Evolutionary conservation across 2,888 invertebrate genomes (phyloP), one percentile per base, ranked within the genome.

Genomic region (Pterostichus madidus): DNA sequence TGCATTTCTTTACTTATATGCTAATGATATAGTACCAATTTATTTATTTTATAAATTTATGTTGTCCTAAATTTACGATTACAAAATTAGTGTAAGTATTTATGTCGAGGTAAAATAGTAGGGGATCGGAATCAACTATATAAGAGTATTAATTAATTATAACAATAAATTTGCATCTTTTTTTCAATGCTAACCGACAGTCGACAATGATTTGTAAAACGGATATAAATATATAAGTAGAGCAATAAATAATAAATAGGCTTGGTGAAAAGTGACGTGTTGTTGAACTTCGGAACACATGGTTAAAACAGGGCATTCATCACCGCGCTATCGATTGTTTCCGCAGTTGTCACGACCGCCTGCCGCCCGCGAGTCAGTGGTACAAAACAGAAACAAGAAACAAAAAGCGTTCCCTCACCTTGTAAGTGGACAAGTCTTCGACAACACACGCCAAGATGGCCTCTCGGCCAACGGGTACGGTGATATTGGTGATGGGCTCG

Each of bases 401-500:
- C 5, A 39, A 39, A 39, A 39, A 39, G 39, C 39, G 39, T 8
- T 39, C 39, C 85, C 89, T 89, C 91, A 96, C 96, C 94, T 96
- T 96, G 88, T 94, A 97, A 31, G 93, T 92, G 81, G 94, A 94
- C 84, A 97, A 92, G 89, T 96, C 96, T 89, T 96, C 95, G 11
- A 97, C 96, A 68, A 94, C 91, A 89, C 96, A 97, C 77, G 95
- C 94, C 77, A 97, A 92, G 76, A 94, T 92, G 3, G 96, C 96
- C 89, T 96, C 96, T 84, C 97, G 92, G 56, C 96, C 96, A 82
- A 96, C 94, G 7, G 96, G 94, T 17, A 94, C 94, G 8, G 96
- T 96, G 86, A 96, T 95, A 90, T 97, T 97, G 86, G 93, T 91
- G 87, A 97, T 96, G 83, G 95, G 95, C 84, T 94, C 95, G 87